A percentile compares a stretch with the other conserved stretches of the same genome.
Conservation (phyloP, 2,797 vertebrate species). For the Etheostoma nigrum region DNA sequence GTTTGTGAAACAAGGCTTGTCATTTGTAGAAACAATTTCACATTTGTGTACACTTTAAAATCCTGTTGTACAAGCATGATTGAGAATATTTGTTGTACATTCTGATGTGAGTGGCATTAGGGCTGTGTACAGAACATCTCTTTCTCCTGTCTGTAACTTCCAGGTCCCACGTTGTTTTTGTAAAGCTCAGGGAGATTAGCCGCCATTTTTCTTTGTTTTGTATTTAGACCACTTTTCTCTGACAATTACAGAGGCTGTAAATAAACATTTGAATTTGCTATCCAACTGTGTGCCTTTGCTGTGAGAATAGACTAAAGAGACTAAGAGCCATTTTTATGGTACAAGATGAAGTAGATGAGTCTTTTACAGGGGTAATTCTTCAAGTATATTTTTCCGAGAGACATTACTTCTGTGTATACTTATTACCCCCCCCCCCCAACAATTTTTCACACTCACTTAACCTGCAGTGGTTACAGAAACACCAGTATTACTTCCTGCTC, state of each 20-base stretch:
- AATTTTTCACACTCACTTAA: constrained; percentile 43
- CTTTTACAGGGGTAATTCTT: constrained; percentile 40
- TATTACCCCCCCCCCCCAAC: not conserved
- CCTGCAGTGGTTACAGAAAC: constrained; percentile 73
- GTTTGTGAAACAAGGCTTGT: constrained; percentile 41
- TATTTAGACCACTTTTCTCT: constrained; percentile 92
- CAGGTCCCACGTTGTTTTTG: constrained; percentile 90
- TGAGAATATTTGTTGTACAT: constrained; percentile 46
- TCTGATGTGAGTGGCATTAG: constrained; percentile 73
- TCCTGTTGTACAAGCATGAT: constrained; percentile 60
- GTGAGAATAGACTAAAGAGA: constrained; percentile 18
- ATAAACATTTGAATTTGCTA: constrained; percentile 99
- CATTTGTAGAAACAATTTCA: constrained; percentile 29
- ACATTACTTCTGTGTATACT: constrained; percentile 42
- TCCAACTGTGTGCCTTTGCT: constrained; percentile 75
- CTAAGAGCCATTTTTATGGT: constrained; percentile 2
- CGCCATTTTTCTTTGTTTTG: constrained; percentile 82
- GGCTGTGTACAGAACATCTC: constrained; percentile 77
- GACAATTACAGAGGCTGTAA: constrained; percentile 94
- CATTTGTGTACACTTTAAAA: constrained; percentile 43
- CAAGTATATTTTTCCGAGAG: constrained; percentile 47
- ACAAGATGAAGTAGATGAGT: constrained; percentile 12
- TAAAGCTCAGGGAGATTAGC: constrained; percentile 99
- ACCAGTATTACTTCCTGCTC: constrained; percentile 72
- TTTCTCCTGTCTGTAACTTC: constrained; percentile 84